Conservation (phyloP, 2,797 vertebrate genomes). For the Lacerta bilineata region DNA sequence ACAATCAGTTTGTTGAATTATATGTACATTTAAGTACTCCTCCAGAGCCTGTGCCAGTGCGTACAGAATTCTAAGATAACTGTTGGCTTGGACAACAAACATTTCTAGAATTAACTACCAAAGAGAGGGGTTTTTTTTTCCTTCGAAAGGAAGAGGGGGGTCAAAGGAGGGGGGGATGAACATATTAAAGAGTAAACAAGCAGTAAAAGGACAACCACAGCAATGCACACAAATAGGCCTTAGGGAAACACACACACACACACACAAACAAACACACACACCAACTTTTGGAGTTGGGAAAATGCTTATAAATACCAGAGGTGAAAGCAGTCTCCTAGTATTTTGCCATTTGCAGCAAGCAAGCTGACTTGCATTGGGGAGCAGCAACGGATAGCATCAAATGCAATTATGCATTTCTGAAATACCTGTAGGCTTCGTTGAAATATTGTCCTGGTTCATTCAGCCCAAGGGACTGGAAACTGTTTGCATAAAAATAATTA, state of each 20-base stretch:
- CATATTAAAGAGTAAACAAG: constrained; percentile 12
- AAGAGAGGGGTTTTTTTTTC: not conserved
- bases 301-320: not conserved
- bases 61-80: not conserved
- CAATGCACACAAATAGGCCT: not conserved
- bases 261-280: not conserved
- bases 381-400: not conserved
- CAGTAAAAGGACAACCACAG: not conserved
- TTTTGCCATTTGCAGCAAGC: constrained; percentile 29
- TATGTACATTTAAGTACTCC: not conserved
- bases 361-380: constrained; percentile 39
- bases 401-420: constrained; percentile 29
- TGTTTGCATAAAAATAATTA: constrained; percentile 47
- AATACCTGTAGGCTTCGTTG: constrained; percentile 42
- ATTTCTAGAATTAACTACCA: constrained; percentile 9
- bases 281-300: not conserved
- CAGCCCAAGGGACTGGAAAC: constrained; percentile 19
- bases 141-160: not conserved
- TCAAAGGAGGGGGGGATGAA: not conserved
- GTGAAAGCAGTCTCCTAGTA: not conserved
- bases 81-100: constrained; percentile 16
- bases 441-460: accelerated
- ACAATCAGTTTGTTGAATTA: constrained; percentile 34
- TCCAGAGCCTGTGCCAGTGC: not conserved
- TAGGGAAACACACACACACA: not conserved